phyloP scores from a whole-genome alignment of 2,113 vertebrate species.

The Abramis brama region DNA sequence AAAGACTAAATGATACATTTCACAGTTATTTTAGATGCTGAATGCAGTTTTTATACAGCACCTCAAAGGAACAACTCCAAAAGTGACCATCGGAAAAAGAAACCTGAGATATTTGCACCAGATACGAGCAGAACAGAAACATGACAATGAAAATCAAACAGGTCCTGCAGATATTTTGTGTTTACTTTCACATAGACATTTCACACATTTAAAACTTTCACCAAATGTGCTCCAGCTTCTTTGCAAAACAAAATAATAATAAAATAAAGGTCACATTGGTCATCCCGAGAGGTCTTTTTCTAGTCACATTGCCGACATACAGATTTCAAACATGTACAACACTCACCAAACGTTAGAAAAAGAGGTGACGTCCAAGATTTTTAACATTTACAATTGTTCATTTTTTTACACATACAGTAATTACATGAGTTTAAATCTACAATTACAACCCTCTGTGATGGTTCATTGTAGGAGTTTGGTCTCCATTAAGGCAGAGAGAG shows the following conservation, averaged over 20 bases:
- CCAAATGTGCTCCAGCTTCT: conserved; percentile 63
- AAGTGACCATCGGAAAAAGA: neutral
- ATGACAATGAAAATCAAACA: conserved; percentile 40
- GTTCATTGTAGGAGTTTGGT: conserved; percentile 53
- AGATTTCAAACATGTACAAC: conserved; percentile 66
- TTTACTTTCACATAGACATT: conserved; percentile 47
- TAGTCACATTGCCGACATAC: conserved; percentile 65
- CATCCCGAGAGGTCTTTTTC: conserved; percentile 38
- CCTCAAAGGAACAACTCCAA: neutral
- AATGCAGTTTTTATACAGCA: neutral
- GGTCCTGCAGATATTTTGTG: conserved; percentile 35
- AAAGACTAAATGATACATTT: neutral
- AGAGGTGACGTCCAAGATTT: conserved; percentile 10
- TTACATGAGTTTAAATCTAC: conserved; percentile 53
- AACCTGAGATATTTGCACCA: conserved; percentile 18
- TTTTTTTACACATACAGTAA: conserved; percentile 60
- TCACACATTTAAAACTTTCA: conserved; percentile 50
- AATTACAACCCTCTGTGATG: conserved; percentile 40
- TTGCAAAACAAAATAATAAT: conserved; percentile 31
- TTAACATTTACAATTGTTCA: conserved; percentile 14
- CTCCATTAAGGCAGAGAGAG: conserved; percentile 75
- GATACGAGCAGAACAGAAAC: neutral
- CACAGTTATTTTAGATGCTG: conserved; percentile 8
- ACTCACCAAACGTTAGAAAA: conserved; percentile 76
- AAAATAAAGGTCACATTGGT: neutral